phyloP scores from a whole-genome alignment of 2,888 invertebrate species.

The Polyploca ridens region DNA sequence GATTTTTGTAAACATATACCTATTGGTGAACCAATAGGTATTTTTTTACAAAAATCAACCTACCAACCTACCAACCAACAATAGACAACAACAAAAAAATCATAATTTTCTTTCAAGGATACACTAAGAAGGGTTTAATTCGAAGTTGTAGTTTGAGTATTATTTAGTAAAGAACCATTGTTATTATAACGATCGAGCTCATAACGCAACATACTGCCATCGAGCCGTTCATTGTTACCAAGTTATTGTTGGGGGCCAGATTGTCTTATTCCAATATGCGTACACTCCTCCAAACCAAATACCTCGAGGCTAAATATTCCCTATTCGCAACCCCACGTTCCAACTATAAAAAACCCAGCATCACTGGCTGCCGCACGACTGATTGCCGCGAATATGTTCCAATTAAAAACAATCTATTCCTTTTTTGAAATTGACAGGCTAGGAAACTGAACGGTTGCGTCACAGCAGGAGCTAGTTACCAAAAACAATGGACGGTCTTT shows the following conservation, averaged over 20 bases:
- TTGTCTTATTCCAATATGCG: constrained; percentile 76
- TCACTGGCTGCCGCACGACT: constrained; percentile 53
- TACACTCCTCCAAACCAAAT: constrained; percentile 67
- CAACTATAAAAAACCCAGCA: constrained; percentile 52
- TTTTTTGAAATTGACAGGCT: constrained; percentile 49
- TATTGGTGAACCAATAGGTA: no score
- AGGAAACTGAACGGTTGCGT: constrained; percentile 44
- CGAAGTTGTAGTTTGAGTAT: constrained; percentile 20
- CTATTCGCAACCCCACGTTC: constrained; percentile 45
- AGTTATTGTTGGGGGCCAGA: constrained; percentile 68
- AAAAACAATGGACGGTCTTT: constrained; percentile 4
- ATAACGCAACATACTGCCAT: constrained; percentile 26
- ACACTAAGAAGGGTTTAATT: constrained; percentile 17
- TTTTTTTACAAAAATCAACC: no score
- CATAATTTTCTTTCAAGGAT: not conserved
- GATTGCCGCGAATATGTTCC: constrained; percentile 76
- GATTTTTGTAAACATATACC: not conserved
- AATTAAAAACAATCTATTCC: constrained; percentile 70
- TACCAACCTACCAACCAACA: no score
- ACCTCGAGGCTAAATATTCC: constrained; percentile 70
- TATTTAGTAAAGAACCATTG: constrained; percentile 6
- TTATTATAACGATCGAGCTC: constrained; percentile 10
- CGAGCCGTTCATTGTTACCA: constrained; percentile 43
- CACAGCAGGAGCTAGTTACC: constrained; percentile 46
- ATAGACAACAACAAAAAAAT: not conserved